Evolutionary conservation across 2,113 vertebrate species (phyloP).

Genomic region (Amblyornis subalaris): DNA sequence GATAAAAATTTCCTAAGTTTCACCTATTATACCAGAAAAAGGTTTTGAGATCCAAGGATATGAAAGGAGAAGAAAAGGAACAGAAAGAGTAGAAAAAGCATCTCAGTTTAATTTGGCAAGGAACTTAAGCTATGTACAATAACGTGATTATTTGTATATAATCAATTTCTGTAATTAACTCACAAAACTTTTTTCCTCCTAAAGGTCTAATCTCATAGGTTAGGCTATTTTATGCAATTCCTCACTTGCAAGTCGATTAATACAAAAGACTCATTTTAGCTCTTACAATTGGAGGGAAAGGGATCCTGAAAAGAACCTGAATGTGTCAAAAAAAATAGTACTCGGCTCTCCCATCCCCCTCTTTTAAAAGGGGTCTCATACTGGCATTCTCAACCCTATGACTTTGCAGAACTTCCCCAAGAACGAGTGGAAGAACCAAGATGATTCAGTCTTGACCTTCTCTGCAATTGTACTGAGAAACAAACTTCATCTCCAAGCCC

Average conservation of each 20-base stretch:
- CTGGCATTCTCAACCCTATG: neutral
- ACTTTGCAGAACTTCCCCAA: neutral
- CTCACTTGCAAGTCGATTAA: neutral
- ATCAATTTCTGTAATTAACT: neutral
- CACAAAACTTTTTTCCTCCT: neutral
- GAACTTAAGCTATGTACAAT: neutral
- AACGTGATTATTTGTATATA: neutral
- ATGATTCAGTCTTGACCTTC: neutral
- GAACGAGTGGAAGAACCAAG: neutral
- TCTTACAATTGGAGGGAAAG: neutral
- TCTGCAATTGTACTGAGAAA: neutral
- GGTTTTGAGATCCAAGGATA: neutral
- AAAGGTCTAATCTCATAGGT: neutral
- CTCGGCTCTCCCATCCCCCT: rapidly evolving
- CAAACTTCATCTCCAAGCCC: neutral
- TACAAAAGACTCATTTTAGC: neutral
- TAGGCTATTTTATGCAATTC: neutral
- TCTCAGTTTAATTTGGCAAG: neutral
- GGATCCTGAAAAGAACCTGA: neutral
- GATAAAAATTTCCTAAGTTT: neutral
- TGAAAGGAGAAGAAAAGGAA: neutral
- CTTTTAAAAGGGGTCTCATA: neutral
- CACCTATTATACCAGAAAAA: neutral
- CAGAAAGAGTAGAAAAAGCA: neutral
- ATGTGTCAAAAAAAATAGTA: neutral